Evolutionary conservation across 2,888 invertebrate genomes (phyloP), one percentile per base, ranked within the genome.

Genomic region (Epinotia nisella): DNA sequence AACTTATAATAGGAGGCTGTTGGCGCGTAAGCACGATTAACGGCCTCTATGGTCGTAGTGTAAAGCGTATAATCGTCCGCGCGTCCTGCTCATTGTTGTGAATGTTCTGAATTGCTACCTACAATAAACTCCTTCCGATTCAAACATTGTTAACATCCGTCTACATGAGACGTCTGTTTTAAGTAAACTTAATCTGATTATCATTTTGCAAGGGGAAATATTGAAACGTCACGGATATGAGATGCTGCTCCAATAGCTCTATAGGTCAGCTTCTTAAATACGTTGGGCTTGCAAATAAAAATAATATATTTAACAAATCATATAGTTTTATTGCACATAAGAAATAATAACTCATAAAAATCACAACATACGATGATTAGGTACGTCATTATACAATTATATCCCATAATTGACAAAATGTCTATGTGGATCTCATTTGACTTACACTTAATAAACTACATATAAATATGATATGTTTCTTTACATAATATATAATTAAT

Each of bases 381-480:
- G 21, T 24, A 76, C 67, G 71, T 70, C 17, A 58, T 45, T 69
- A 71, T 80, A 80, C 77, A 81, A 77, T 80, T 78, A 77, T 76
- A 77, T 76, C 75, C 66, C 76, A 78, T 81, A 82, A 83, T 83
- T 83, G 82, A 83, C 82, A 78, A 78, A 80, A 72, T 45, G 68
- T 56, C 72, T 68, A 80, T 70, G 75, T 75, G 80, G 81, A 77
- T 75, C 78, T 78, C 61, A 80, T 78, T 78, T 75, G 79, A 61
- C 61, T 76, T 77, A 78, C 69, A 78, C 75, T 69, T 58, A 41
- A 76, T 79, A 77, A 77, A 77, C 79, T 81, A 79, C 21, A 81
- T 82, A 83, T 77, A 83, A 81, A 81, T 84, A 86, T 87, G 90
- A 89, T 90, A 90, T 90, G 90, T 89, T 81, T 80, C 76, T 84